Percentiles rank a stretch among this genome's conserved stretches.
These are phyloP conservation scores for Pitangus sulphuratus DNA, from an alignment of 2,797 vertebrate genomes.

Conservation along the genomic window DNA sequence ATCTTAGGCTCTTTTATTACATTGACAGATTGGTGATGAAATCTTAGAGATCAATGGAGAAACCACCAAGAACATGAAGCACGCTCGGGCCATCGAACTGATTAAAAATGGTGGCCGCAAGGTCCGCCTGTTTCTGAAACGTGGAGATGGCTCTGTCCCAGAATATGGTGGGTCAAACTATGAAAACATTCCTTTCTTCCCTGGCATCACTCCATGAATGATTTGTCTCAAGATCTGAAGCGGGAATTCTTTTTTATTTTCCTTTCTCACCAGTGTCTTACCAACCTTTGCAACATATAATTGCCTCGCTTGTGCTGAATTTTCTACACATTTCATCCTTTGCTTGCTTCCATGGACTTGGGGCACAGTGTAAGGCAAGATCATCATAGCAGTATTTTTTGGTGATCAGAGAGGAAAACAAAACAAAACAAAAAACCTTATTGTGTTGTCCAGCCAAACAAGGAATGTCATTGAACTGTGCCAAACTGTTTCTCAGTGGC, in stretches of 20 bases:
- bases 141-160: constrained; percentile 97
- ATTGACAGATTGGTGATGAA: constrained; percentile 92
- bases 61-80: constrained; percentile 99
- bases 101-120: constrained; percentile 97
- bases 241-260: constrained; percentile 82
- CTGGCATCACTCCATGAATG: constrained; percentile 98
- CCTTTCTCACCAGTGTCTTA: constrained; percentile 86
- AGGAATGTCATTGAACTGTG: constrained; percentile 84
- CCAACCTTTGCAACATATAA: constrained; percentile 84
- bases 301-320: constrained; percentile 85
- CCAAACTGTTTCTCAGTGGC: constrained; percentile 82
- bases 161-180: constrained; percentile 99
- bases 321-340: constrained; percentile 86
- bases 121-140: constrained; percentile 94
- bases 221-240: constrained; percentile 83
- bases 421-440: constrained; percentile 65
- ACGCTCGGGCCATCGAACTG: constrained; percentile 97
- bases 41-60: constrained; percentile 99
- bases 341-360: constrained; percentile 89
- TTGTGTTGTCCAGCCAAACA: constrained; percentile 78
- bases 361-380: constrained; percentile 81
- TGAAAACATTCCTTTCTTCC: constrained; percentile 99
- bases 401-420: constrained; percentile 79
- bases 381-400: constrained; percentile 78
- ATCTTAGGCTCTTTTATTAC: not conserved